These are phyloP conservation scores for Dicroscelio sp. DNA, from an alignment of 2,888 invertebrate genomes.

Conservation along the genomic window DNA sequence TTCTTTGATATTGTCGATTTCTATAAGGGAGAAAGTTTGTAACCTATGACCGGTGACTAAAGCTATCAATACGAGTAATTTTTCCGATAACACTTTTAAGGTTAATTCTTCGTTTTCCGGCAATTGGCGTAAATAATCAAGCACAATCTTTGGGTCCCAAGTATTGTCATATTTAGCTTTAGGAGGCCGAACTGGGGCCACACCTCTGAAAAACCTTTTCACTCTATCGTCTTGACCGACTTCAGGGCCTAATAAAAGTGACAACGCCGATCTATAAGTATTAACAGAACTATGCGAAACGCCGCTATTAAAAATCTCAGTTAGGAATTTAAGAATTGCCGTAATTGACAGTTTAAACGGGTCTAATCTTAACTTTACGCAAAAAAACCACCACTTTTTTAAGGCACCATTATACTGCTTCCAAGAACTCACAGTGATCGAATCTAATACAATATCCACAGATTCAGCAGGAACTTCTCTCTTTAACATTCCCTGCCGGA, in stretches of 20 bases:
- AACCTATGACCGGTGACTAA: conserved; percentile 46
- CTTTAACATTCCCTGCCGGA: conserved; percentile 53
- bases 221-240: conserved; percentile 35
- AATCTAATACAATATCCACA: conserved; percentile 49
- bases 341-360: background rate
- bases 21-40: conserved; percentile 41
- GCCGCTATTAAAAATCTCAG: background rate
- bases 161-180: conserved; percentile 60
- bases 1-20: conserved; percentile 45
- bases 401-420: conserved; percentile 60
- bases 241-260: conserved; percentile 38
- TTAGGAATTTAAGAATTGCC: conserved; percentile 35
- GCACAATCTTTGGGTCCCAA: conserved; percentile 61
- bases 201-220: conserved; percentile 55
- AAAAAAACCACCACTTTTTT: conserved; percentile 61
- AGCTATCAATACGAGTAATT: conserved; percentile 56
- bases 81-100: conserved; percentile 48
- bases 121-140: conserved; percentile 47
- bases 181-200: conserved; percentile 11
- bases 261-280: conserved; percentile 54
- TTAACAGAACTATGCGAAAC: conserved; percentile 43
- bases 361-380: background rate
- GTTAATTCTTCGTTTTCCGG: conserved; percentile 40
- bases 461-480: conserved; percentile 42
- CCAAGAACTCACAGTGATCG: conserved; percentile 49